phyloP scores from a whole-genome alignment of 1,140 invertebrate species.

The Drosophila aff. region DNA sequence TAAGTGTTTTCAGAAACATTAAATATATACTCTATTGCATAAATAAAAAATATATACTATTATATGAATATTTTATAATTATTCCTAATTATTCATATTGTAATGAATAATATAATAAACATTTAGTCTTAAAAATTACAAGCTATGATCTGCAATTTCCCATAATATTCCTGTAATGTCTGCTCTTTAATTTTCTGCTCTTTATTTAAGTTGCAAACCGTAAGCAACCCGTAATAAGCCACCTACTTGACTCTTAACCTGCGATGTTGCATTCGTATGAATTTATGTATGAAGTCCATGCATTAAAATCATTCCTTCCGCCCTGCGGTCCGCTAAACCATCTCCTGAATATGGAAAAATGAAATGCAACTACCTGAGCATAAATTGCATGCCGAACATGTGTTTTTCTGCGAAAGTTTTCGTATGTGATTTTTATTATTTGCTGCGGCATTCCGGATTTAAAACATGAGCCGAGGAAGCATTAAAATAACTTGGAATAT shows the following conservation, averaged over 20 bases:
- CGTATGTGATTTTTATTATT: constrained; percentile 7
- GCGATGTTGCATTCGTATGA: constrained; percentile 17
- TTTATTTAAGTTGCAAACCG: not conserved
- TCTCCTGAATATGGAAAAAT: constrained; percentile 33
- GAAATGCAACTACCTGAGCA: constrained; percentile 45
- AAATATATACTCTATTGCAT: not conserved
- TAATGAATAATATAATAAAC: too few relatives aligned
- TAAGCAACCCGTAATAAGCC: constrained; percentile 5
- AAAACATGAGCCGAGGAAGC: constrained; percentile 42
- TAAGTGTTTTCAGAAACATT: not conserved
- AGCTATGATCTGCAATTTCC: not conserved
- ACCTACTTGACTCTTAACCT: constrained; percentile 13
- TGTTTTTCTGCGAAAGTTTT: constrained; percentile 22
- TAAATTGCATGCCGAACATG: constrained; percentile 54
- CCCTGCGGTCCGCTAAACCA: not conserved
- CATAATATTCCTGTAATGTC: not conserved
- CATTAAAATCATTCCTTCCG: constrained; percentile 16
- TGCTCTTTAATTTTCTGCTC: not conserved
- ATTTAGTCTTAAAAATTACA: too few relatives aligned
- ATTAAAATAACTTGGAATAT: constrained; percentile 38
- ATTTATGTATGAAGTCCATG: constrained; percentile 43
- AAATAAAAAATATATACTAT: not conserved
- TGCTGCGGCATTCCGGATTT: constrained; percentile 28
- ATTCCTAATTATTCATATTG: too few relatives aligned
- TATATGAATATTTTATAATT: too few relatives aligned